Conservation (phyloP, 2,113 vertebrate species). For the Cynoglossus semilaevis region DNA sequence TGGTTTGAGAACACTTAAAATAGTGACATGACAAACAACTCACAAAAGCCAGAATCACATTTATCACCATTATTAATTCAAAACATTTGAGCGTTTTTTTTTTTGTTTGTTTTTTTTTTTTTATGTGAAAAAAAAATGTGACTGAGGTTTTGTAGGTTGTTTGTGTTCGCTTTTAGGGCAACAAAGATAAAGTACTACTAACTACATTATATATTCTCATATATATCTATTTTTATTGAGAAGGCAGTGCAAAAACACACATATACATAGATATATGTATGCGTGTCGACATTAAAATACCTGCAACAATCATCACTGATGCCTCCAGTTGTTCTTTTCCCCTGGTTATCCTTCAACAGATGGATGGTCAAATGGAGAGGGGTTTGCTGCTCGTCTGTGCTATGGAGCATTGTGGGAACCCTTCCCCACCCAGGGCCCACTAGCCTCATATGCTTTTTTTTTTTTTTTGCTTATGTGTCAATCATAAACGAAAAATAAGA, state of each 20-base stretch:
- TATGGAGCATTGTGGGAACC: slow-evolving; percentile 69
- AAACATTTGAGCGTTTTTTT: too few species aligned
- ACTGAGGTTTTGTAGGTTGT: slow-evolving; percentile 70
- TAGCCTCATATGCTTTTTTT: slow-evolving; percentile 58
- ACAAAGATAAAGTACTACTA: slow-evolving; percentile 49
- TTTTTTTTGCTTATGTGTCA: slow-evolving; percentile 47
- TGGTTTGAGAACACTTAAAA: slow-evolving; percentile 58
- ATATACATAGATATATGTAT: slow-evolving; percentile 85
- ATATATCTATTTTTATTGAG: slow-evolving; percentile 66
- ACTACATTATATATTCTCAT: slow-evolving; percentile 48
- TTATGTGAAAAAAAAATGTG: slow-evolving; percentile 7
- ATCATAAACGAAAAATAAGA: slow-evolving; percentile 41
- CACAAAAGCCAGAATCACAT: slow-evolving; percentile 63
- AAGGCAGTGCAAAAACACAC: slow-evolving; percentile 85
- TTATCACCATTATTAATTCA: slow-evolving; percentile 29
- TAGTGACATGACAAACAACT: slow-evolving; percentile 67
- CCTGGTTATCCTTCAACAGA: slow-evolving; percentile 80
- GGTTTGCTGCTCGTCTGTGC: slow-evolving; percentile 71
- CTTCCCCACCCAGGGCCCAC: slow-evolving; percentile 65
- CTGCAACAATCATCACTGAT: slow-evolving; percentile 80
- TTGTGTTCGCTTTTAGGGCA: slow-evolving; percentile 50
- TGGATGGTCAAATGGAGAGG: slow-evolving; percentile 75
- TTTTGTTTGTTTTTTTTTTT: slow-evolving; percentile 9
- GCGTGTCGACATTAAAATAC: slow-evolving; percentile 82
- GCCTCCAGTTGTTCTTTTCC: slow-evolving; percentile 82